These are phyloP conservation scores for Ischnus inquisitorius DNA, from an alignment of 2,888 invertebrate genomes.

Conservation along the genomic window DNA sequence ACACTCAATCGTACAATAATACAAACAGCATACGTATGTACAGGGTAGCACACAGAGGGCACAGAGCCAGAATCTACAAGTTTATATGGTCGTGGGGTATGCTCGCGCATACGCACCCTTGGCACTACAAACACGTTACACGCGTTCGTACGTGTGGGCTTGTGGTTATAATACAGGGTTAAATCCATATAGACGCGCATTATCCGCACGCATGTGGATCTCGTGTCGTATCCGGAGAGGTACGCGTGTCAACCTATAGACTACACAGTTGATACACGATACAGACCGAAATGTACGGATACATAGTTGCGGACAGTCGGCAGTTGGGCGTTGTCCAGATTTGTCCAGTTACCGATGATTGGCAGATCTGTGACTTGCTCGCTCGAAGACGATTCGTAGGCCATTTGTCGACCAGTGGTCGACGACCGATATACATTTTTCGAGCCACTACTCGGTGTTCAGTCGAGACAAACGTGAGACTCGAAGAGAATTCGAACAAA, in stretches of 20 bases:
- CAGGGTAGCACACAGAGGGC: neutral
- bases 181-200: conserved; percentile 28
- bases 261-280: neutral
- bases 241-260: conserved; percentile 32
- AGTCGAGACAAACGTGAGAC: too few species aligned
- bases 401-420: neutral
- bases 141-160: conserved; percentile 8
- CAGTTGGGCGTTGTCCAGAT: neutral
- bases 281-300: neutral
- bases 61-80: conserved; percentile 53
- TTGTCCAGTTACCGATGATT: neutral
- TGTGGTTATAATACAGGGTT: conserved; percentile 5
- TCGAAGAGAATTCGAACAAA: too few species aligned
- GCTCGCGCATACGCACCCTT: conserved; percentile 3
- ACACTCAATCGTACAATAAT: conserved; percentile 48
- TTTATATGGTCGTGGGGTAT: conserved; percentile 46
- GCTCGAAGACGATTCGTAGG: neutral
- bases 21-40: conserved; percentile 25
- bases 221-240: conserved; percentile 13
- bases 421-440: neutral
- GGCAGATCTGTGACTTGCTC: neutral
- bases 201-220: conserved; percentile 59
- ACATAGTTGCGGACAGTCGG: neutral
- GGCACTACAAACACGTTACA: neutral
- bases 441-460: too few species aligned